Evolutionary conservation across 2,113 vertebrate species (phyloP).

Genomic region (Ophiodon elongatus): DNA sequence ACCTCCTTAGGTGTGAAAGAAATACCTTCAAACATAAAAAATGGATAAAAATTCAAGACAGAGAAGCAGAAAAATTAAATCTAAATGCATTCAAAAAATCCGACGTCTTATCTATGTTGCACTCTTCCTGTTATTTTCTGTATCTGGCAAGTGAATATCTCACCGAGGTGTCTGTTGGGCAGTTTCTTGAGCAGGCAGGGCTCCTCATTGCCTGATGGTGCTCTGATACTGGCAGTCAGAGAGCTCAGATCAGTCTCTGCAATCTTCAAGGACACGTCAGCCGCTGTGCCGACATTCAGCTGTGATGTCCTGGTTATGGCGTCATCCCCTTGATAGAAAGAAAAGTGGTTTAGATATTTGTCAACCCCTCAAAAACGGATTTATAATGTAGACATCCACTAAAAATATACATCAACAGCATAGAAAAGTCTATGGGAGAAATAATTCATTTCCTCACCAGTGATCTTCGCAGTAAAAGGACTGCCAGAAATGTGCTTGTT

Average conservation of each 20-base stretch:
- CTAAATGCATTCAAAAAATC: conserved; percentile 15
- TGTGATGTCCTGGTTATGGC: conserved; percentile 93
- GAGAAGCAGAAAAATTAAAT: background rate
- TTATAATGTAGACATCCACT: background rate
- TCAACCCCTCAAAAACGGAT: background rate
- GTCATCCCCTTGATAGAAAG: conserved; percentile 88
- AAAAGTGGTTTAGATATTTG: conserved; percentile 32
- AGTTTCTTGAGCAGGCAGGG: conserved; percentile 94
- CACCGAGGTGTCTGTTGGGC: conserved; percentile 96
- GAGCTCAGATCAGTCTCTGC: conserved; percentile 94
- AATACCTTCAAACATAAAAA: conserved; percentile 85
- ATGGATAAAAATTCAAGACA: background rate
- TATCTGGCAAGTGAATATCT: conserved; percentile 35
- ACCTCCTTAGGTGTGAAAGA: conserved; percentile 99
- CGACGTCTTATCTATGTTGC: conserved; percentile 18
- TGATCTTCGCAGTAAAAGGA: conserved; percentile 97
- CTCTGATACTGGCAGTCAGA: conserved; percentile 93
- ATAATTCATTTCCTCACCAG: conserved; percentile 81
- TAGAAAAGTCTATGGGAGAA: background rate
- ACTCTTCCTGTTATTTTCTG: conserved; percentile 3
- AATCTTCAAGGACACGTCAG: conserved; percentile 97
- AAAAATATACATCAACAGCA: conserved; percentile 8
- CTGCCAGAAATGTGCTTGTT: conserved; percentile 96
- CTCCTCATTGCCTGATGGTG: conserved; percentile 94
- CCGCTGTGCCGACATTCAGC: conserved; percentile 94